phyloP scores from a whole-genome alignment of 2,113 vertebrate species.

The Microcebus ravelobensis region DNA sequence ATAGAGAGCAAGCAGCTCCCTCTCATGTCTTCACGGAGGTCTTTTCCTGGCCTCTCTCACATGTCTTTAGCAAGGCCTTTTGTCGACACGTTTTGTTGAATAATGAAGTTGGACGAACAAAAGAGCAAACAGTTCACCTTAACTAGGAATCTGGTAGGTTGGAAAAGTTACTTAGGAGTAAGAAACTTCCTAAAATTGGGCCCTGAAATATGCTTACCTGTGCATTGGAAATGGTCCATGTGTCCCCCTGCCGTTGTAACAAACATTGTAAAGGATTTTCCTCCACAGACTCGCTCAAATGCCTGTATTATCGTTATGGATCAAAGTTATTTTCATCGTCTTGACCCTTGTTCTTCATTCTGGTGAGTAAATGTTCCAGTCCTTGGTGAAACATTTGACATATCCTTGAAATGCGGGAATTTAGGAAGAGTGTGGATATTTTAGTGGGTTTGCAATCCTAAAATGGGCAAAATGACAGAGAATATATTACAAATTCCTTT shows the following conservation, averaged over 20 bases:
- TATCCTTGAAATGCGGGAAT: background rate
- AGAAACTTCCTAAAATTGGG: background rate
- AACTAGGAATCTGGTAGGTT: background rate
- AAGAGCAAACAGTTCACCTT: no score
- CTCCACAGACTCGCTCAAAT: background rate
- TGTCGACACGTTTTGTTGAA: no score
- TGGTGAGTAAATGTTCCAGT: background rate
- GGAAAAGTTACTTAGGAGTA: background rate
- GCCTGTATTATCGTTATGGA: background rate
- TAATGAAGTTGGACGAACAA: no score
- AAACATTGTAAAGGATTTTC: background rate
- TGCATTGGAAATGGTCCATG: background rate
- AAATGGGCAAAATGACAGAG: no score
- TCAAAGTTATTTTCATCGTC: background rate
- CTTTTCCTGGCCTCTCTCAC: no score
- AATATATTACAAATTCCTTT: background rate
- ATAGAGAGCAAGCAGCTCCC: no score
- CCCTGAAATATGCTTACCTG: background rate
- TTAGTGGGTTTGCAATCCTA: background rate
- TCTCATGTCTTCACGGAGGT: no score
- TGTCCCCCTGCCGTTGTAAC: background rate
- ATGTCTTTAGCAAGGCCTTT: no score
- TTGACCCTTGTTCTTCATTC: background rate
- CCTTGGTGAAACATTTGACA: background rate
- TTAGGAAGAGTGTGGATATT: background rate